Evolutionary conservation across 2,888 invertebrate species (phyloP).

Genomic region (Cremastinae sp.): DNA sequence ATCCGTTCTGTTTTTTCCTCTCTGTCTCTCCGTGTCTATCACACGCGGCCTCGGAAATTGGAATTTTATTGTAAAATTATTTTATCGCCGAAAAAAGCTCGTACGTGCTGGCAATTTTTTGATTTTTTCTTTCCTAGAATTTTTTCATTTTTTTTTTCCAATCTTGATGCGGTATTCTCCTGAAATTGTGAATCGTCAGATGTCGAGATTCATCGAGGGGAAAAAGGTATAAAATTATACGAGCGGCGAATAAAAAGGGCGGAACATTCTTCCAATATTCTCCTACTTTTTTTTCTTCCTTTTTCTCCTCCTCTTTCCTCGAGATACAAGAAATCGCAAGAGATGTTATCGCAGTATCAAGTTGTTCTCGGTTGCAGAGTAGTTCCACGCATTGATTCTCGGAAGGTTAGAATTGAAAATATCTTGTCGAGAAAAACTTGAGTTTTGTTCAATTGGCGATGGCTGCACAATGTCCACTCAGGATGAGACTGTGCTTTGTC

Average conservation of each 20-base stretch:
- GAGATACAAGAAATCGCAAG: not conserved
- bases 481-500: conserved; percentile 11
- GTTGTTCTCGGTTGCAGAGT: not conserved
- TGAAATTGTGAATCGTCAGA: not conserved
- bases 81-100: conserved; percentile 17
- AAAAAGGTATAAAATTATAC: conserved; percentile 5
- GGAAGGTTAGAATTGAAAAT: conserved; percentile 19
- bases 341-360: too few relatives aligned
- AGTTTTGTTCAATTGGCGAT: conserved; percentile 14
- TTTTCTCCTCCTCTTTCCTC: not conserved
- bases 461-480: conserved; percentile 2
- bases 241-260: not conserved
- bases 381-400: not conserved
- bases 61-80: conserved; percentile 32
- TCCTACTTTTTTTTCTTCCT: not conserved
- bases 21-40: not conserved
- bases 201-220: not conserved
- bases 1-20: not conserved
- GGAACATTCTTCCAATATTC: not conserved
- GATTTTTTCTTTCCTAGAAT: not conserved
- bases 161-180: not conserved
- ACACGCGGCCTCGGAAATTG: not conserved
- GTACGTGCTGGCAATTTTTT: too few relatives aligned
- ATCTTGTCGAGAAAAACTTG: conserved; percentile 29
- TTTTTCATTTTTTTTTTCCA: not conserved